Conservation (phyloP, 2,888 invertebrate species). For the Sussaba pulchella region DNA sequence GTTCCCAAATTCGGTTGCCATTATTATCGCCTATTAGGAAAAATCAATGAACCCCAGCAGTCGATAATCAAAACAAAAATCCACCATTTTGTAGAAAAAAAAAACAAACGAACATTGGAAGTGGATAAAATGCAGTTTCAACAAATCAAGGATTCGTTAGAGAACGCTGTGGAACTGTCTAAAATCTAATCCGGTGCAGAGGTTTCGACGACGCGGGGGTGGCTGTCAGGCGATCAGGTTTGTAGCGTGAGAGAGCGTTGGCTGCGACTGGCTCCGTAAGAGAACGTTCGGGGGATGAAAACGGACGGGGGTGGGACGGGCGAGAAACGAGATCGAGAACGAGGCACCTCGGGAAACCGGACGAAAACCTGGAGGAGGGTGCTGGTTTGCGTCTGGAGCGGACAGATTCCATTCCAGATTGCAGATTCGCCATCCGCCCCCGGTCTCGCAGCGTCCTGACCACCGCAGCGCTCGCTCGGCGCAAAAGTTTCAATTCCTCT, state of each 20-base stretch:
- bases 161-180: constrained; percentile 49
- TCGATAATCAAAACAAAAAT: not conserved
- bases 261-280: constrained; percentile 29
- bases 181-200: constrained; percentile 63
- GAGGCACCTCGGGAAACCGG: constrained; percentile 62
- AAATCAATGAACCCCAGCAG: constrained; percentile 29
- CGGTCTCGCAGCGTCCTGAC: constrained; percentile 60
- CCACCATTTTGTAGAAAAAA: constrained; percentile 12
- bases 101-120: constrained; percentile 28
- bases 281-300: not conserved
- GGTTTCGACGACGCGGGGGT: constrained; percentile 62
- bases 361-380: constrained; percentile 70
- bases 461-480: constrained; percentile 56
- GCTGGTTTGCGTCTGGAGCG: constrained; percentile 82
- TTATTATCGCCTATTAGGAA: constrained; percentile 38
- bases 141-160: constrained; percentile 65
- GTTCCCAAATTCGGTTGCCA: constrained; percentile 15
- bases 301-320: not conserved
- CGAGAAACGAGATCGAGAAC: constrained; percentile 34
- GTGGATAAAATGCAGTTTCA: constrained; percentile 63
- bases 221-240: constrained; percentile 68
- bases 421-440: constrained; percentile 82
- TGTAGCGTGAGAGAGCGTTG: constrained; percentile 61
- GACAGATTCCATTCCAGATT: constrained; percentile 84
- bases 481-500: constrained; percentile 76